A percentile compares a stretch with the other conserved stretches of the same genome.
Conservation (phyloP, 2,113 vertebrate genomes). For the Dromas ardeola region DNA sequence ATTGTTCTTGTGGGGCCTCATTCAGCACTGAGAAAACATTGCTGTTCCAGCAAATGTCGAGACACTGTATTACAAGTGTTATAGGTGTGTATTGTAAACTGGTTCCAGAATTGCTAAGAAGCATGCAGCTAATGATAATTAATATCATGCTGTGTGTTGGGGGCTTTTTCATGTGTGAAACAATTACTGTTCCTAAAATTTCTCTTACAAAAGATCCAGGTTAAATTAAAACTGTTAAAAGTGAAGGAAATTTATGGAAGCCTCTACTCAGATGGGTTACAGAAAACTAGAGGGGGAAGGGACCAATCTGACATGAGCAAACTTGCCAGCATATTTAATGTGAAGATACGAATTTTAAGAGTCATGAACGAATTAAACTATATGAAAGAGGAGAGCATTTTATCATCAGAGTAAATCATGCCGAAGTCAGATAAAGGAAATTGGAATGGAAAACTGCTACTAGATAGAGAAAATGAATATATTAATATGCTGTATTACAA, state of each 20-base stretch:
- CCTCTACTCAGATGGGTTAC: background rate
- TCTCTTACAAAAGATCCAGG: background rate
- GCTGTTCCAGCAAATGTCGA: background rate
- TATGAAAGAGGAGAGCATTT: slow-evolving; percentile 41
- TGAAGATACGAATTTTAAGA: slow-evolving; percentile 39
- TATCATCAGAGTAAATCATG: slow-evolving; percentile 50
- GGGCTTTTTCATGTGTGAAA: background rate
- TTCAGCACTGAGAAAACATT: background rate
- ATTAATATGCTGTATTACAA: slow-evolving; percentile 51
- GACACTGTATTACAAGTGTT: background rate
- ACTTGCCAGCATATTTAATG: slow-evolving; percentile 20
- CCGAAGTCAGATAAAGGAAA: slow-evolving; percentile 38
- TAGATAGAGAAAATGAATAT: slow-evolving; percentile 54
- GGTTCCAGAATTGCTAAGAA: background rate
- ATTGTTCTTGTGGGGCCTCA: background rate
- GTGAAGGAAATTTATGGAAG: background rate
- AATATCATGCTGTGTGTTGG: background rate
- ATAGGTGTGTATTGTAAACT: background rate
- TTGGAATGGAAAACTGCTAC: slow-evolving; percentile 30
- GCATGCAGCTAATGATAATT: background rate
- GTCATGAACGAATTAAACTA: slow-evolving; percentile 25
- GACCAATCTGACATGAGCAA: background rate
- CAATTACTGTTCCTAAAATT: background rate
- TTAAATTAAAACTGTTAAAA: slow-evolving; percentile 23
- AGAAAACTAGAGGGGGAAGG: background rate